A percentile compares a stretch with the other conserved stretches of the same genome.
phyloP scores from a whole-genome alignment of 2,113 vertebrate genomes.

The Brachyistius frenatus region DNA sequence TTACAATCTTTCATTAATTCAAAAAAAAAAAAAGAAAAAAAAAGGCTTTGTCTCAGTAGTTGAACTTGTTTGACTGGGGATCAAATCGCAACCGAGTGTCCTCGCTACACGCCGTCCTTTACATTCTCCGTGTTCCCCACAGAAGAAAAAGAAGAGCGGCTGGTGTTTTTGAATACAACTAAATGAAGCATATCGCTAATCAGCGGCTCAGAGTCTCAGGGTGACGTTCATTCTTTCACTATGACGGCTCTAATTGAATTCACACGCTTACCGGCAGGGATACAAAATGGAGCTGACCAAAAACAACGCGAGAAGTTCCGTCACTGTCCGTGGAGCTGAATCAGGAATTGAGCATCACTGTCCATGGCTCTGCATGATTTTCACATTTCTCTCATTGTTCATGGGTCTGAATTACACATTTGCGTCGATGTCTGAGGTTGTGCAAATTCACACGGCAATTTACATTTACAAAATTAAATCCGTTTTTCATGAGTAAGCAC shows the following conservation, averaged over 20 bases:
- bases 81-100: conserved; percentile 42
- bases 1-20: conserved; percentile 59
- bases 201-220: conserved; percentile 11
- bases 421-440: too few relatives aligned
- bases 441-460: too few relatives aligned
- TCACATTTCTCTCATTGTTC: neutral
- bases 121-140: conserved; percentile 19
- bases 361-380: too few relatives aligned
- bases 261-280: conserved; percentile 3
- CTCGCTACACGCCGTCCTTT: neutral
- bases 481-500: too few relatives aligned
- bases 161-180: conserved; percentile 33
- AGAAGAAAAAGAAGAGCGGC: neutral
- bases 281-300: conserved; percentile 3
- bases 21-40: conserved; percentile 51
- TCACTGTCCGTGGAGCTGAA: too few relatives aligned
- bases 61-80: conserved; percentile 50
- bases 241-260: conserved; percentile 46
- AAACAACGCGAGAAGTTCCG: neutral
- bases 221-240: conserved; percentile 4
- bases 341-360: too few relatives aligned
- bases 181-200: conserved; percentile 48
- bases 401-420: neutral
- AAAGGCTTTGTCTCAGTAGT: conserved; percentile 35
- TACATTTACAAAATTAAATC: too few relatives aligned